phyloP scores from a whole-genome alignment of 35 echinoderm and acorn worm genomes.

The Apostichopus californicus region DNA sequence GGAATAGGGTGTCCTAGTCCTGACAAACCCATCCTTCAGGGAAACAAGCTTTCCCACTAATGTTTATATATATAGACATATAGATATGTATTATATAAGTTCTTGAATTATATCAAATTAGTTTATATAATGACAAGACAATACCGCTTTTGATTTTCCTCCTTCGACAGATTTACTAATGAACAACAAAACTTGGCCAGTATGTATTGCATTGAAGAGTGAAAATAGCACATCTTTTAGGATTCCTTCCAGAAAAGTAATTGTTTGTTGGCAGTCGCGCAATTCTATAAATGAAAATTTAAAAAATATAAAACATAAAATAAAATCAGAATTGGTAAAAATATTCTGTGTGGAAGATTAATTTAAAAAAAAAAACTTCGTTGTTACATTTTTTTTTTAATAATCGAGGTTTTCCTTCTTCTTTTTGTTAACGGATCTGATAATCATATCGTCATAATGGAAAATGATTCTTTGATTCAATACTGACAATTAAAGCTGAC shows the following conservation, averaged over 20 bases:
- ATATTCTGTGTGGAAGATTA: too few species aligned
- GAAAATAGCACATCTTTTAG: not conserved
- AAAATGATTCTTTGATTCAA: not conserved
- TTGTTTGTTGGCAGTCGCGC: not conserved
- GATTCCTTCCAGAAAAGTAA: slow-evolving; percentile 9
- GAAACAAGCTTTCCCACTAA: too few species aligned
- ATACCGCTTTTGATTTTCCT: too few species aligned
- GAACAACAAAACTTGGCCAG: not conserved
- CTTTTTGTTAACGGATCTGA: not conserved
- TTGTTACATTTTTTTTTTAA: not conserved
- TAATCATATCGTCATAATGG: not conserved
- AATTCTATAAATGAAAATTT: not conserved
- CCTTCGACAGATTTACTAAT: not conserved
- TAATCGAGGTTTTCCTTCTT: not conserved
- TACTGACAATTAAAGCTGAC: not conserved
- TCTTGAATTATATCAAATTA: too few species aligned
- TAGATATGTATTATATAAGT: not conserved
- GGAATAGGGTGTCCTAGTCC: too few species aligned
- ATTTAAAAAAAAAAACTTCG: not conserved
- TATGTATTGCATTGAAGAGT: not conserved
- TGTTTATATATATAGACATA: too few species aligned
- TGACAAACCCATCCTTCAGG: too few species aligned
- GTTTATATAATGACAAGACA: too few species aligned
- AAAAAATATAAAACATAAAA: too few species aligned
- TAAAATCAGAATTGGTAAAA: too few species aligned